Evolutionary conservation across 2,797 vertebrate species (phyloP).

Genomic region (Amniataba percoides): DNA sequence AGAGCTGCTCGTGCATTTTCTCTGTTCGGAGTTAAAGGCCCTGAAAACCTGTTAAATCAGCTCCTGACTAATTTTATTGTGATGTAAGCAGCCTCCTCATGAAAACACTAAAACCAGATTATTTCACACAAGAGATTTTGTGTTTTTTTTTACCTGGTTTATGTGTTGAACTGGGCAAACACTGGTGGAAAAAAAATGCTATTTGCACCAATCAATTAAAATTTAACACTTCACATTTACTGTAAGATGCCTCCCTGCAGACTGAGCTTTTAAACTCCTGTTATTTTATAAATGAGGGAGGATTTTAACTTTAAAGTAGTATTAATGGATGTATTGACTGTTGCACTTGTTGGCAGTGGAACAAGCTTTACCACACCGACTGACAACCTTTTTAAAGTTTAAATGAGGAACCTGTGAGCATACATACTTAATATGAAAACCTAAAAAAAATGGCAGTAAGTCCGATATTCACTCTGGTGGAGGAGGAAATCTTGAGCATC

Average conservation of each 20-base stretch:
- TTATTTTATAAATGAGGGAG: background rate
- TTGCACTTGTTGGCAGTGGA: background rate
- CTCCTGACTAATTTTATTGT: background rate
- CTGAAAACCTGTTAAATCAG: background rate
- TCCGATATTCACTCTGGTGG: background rate
- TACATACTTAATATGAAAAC: too few species aligned
- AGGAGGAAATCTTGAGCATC: background rate
- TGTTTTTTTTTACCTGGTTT: background rate
- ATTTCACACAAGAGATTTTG: background rate
- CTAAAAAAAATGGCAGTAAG: too few species aligned
- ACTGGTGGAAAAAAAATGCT: too few species aligned
- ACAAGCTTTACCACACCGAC: background rate
- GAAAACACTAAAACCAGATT: background rate
- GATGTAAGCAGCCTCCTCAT: background rate
- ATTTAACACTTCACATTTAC: background rate
- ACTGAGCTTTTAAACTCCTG: background rate
- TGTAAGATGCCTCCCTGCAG: background rate
- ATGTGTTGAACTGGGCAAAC: background rate
- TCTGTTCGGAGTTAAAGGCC: conserved; percentile 17
- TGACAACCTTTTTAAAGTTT: background rate
- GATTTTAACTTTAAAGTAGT: background rate
- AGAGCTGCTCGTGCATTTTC: conserved; percentile 10
- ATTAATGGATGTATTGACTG: background rate
- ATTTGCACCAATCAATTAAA: background rate
- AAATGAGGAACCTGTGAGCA: background rate